Percentiles rank a stretch among this genome's conserved stretches.
Evolutionary conservation across 2,888 invertebrate species (phyloP).

Genomic region (Plutella xylostella): DNA sequence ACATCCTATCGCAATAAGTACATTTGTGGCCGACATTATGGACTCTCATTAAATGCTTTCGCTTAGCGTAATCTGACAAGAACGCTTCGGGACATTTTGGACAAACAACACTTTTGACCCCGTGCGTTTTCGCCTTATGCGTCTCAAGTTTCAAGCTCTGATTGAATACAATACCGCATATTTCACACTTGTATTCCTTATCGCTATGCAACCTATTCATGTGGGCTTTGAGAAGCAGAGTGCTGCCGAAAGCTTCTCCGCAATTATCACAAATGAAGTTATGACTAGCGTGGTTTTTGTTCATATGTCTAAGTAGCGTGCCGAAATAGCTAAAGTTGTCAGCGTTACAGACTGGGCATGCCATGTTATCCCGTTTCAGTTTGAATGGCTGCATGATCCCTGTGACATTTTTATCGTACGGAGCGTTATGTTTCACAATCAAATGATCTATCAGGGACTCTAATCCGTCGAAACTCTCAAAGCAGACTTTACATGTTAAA

Average conservation of each 20-base stretch:
- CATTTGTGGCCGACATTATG: slow-evolving; percentile 30
- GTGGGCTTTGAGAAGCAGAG: slow-evolving; percentile 23
- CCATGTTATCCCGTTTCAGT: slow-evolving; percentile 23
- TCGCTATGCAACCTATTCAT: slow-evolving; percentile 22
- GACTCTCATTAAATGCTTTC: slow-evolving; percentile 26
- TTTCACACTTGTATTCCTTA: slow-evolving; percentile 22
- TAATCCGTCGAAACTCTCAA: slow-evolving; percentile 18
- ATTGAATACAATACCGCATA: slow-evolving; percentile 27
- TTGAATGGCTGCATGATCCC: slow-evolving; percentile 24
- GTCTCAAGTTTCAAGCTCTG: slow-evolving; percentile 22
- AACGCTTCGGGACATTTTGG: slow-evolving; percentile 28
- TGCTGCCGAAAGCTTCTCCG: slow-evolving; percentile 23
- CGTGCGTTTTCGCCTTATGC: slow-evolving; percentile 28
- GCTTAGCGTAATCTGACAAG: slow-evolving; percentile 25
- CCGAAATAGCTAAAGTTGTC: slow-evolving; percentile 21
- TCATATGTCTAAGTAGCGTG: slow-evolving; percentile 26
- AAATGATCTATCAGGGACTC: slow-evolving; percentile 24
- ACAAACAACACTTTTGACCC: slow-evolving; percentile 26
- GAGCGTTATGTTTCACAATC: slow-evolving; percentile 21
- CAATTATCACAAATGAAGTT: slow-evolving; percentile 27
- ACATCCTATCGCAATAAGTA: slow-evolving; percentile 30
- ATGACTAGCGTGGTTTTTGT: slow-evolving; percentile 23
- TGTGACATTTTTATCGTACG: slow-evolving; percentile 22
- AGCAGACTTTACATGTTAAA: slow-evolving; percentile 27
- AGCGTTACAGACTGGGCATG: slow-evolving; percentile 21